phyloP scores from a whole-genome alignment of 2,797 vertebrate species.

The Danio aesculapii region DNA sequence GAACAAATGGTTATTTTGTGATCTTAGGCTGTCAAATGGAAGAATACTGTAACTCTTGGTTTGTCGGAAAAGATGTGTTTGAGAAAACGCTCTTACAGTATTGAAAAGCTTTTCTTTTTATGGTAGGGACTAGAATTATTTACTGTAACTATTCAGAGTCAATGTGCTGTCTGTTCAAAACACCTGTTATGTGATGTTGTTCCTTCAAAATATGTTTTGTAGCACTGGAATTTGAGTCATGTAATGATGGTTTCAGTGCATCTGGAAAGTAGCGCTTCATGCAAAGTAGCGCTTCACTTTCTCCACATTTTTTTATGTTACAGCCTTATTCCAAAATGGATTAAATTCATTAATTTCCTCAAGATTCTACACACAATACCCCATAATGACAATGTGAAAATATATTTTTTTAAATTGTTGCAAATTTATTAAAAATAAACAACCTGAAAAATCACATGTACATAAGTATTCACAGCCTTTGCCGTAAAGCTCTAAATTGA shows the following conservation, averaged over 20 bases:
- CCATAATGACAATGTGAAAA: no score
- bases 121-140: not conserved
- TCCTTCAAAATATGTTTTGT: conserved; percentile 10
- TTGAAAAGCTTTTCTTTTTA: conserved; percentile 20
- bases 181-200: conserved; percentile 25
- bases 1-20: conserved; percentile 3
- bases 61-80: not conserved
- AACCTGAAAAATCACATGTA: no score
- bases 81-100: conserved; percentile 31
- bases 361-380: no score
- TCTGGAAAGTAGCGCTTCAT: no score
- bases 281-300: no score
- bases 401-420: no score
- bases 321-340: no score
- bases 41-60: not conserved
- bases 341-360: no score
- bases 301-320: no score
- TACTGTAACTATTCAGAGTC: conserved; percentile 18
- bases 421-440: no score
- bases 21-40: not conserved
- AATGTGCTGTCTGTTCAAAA: conserved; percentile 9
- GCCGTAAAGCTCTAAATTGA: no score
- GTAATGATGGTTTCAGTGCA: not conserved
- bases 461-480: no score
- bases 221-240: conserved; percentile 48